Conservation (phyloP, 2,797 vertebrate genomes). For the Menidia menidia region DNA sequence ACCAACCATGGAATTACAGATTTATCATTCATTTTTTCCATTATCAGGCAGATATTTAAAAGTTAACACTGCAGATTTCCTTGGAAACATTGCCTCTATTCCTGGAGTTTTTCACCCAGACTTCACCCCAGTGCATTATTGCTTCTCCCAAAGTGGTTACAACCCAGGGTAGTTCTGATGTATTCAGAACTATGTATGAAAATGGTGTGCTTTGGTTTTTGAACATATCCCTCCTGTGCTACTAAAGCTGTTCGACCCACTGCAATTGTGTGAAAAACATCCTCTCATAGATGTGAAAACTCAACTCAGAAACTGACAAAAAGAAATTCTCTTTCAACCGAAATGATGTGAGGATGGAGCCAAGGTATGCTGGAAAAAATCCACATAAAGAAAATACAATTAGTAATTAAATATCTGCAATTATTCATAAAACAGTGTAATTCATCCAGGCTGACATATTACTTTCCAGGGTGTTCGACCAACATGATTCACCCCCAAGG, state of each 20-base stretch:
- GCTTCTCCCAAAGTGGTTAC: constrained; percentile 36
- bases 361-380: constrained; percentile 44
- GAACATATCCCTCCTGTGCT: constrained; percentile 17
- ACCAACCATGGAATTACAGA: not conserved
- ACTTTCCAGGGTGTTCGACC: constrained; percentile 48
- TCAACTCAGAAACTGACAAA: constrained; percentile 40
- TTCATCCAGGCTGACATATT: constrained; percentile 52
- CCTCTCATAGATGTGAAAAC: constrained; percentile 28
- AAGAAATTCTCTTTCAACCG: constrained; percentile 47
- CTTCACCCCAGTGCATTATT: constrained; percentile 34
- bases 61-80: not conserved
- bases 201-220: constrained; percentile 10
- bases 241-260: constrained; percentile 22
- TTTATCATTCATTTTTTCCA: not conserved
- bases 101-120: constrained; percentile 20
- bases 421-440: constrained; percentile 64
- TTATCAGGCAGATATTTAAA: not conserved
- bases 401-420: constrained; percentile 65
- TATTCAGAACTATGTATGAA: constrained; percentile 42
- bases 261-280: constrained; percentile 16
- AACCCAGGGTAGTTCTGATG: constrained; percentile 36
- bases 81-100: not conserved
- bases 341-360: constrained; percentile 39
- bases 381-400: constrained; percentile 66
- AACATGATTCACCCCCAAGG: constrained; percentile 38